Percentiles rank a stretch among this genome's conserved stretches.
phyloP scores from a whole-genome alignment of 2,113 vertebrate species.

The Tyrannus savana region DNA sequence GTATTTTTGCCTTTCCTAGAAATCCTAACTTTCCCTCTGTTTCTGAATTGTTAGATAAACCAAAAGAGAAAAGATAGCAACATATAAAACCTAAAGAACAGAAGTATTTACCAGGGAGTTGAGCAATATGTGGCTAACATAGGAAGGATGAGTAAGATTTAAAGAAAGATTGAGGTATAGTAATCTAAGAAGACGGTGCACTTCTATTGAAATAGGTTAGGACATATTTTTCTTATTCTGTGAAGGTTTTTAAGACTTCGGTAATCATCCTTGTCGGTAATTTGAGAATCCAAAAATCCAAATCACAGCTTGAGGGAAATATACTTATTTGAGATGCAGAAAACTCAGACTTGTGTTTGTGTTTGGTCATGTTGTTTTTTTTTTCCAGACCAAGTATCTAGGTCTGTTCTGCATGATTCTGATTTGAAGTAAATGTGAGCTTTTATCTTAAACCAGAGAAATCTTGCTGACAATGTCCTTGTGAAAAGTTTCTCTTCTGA shows the following conservation, averaged over 20 bases:
- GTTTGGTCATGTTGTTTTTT: neutral
- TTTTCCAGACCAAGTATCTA: neutral
- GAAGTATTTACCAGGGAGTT: neutral
- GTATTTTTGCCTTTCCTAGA: neutral
- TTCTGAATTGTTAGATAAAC: neutral
- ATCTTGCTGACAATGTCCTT: neutral
- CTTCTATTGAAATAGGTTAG: neutral
- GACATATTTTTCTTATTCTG: neutral
- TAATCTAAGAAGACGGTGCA: neutral
- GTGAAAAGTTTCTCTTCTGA: neutral
- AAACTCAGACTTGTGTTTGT: neutral
- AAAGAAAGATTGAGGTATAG: neutral
- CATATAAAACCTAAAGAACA: neutral
- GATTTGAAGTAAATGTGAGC: neutral
- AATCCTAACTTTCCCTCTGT: neutral
- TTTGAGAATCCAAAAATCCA: neutral
- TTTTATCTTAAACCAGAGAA: neutral
- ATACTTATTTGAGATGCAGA: neutral
- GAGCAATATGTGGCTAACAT: neutral
- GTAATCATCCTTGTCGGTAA: neutral
- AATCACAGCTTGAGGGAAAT: neutral
- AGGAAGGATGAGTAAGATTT: neutral
- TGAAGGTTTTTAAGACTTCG: neutral
- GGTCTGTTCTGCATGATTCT: neutral
- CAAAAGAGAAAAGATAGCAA: neutral